Conservation (phyloP, 1,140 invertebrate genomes). For the Neodiprion lecontei region DNA sequence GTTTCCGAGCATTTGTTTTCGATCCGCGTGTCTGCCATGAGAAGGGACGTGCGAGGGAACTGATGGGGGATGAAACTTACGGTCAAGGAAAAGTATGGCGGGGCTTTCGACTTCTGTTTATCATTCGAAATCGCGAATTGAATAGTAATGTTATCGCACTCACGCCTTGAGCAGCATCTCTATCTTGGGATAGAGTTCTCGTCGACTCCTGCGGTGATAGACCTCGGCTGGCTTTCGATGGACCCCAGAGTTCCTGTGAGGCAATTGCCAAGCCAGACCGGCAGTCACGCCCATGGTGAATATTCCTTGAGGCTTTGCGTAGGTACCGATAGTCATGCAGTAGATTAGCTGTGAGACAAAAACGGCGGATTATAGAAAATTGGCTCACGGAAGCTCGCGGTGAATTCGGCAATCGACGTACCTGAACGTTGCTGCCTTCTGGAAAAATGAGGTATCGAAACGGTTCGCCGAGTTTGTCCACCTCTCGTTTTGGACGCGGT, state of each 20-base stretch:
- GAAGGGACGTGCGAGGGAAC: too few species aligned
- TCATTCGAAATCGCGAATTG: too few species aligned
- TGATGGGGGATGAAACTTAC: too few species aligned
- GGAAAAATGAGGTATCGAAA: conserved; percentile 56
- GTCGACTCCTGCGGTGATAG: conserved; percentile 59
- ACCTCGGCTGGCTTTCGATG: conserved; percentile 51
- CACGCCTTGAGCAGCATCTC: conserved; percentile 57
- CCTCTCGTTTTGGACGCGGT: conserved; percentile 32
- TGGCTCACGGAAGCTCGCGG: too few species aligned
- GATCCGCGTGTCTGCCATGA: too few species aligned
- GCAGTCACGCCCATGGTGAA: conserved; percentile 75
- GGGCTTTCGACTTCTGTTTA: too few species aligned
- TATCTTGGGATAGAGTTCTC: conserved; percentile 57
- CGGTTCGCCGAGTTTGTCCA: conserved; percentile 17
- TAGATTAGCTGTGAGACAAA: conserved; percentile 64
- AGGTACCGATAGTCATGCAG: conserved; percentile 67
- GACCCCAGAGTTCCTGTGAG: conserved; percentile 56
- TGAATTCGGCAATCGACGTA: conserved; percentile 31
- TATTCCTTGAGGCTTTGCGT: conserved; percentile 64
- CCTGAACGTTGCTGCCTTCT: conserved; percentile 59
- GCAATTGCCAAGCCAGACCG: conserved; percentile 76
- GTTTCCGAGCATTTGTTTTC: background rate
- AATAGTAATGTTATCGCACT: conserved; percentile 34
- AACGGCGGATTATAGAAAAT: conserved; percentile 10
- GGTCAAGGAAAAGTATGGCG: too few species aligned